These are phyloP conservation scores for Hetaerina titia DNA, from an alignment of 2,888 invertebrate genomes.

Conservation along the genomic window DNA sequence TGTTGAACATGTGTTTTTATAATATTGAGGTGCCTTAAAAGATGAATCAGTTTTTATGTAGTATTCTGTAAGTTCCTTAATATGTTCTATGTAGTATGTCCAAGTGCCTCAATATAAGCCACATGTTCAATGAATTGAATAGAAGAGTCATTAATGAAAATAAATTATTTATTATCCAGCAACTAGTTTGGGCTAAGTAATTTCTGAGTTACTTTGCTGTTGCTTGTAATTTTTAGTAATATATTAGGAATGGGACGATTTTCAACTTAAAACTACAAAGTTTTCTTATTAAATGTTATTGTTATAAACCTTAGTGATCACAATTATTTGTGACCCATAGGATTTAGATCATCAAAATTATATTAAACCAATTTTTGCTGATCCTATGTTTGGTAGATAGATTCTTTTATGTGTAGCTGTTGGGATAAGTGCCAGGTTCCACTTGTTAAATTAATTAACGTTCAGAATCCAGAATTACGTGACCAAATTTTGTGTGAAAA, in stretches of 20 bases:
- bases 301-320: neutral
- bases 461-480: no score
- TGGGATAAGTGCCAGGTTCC: no score
- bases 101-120: slow-evolving; percentile 43
- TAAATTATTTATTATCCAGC: neutral
- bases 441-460: no score
- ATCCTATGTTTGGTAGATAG: no score
- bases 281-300: neutral
- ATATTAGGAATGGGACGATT: slow-evolving; percentile 48
- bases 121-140: slow-evolving; percentile 41
- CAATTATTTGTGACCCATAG: neutral
- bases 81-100: neutral
- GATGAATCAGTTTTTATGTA: neutral
- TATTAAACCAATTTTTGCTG: no score
- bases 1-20: slow-evolving; percentile 49
- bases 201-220: neutral
- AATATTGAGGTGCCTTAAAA: slow-evolving; percentile 32
- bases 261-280: neutral
- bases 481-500: no score
- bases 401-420: no score
- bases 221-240: neutral
- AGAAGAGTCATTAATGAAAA: neutral
- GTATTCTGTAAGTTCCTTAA: neutral
- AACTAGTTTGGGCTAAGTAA: neutral
- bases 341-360: no score